Evolutionary conservation across 2,888 invertebrate genomes (phyloP).

Genomic region (Chaitophorus viminalis): DNA sequence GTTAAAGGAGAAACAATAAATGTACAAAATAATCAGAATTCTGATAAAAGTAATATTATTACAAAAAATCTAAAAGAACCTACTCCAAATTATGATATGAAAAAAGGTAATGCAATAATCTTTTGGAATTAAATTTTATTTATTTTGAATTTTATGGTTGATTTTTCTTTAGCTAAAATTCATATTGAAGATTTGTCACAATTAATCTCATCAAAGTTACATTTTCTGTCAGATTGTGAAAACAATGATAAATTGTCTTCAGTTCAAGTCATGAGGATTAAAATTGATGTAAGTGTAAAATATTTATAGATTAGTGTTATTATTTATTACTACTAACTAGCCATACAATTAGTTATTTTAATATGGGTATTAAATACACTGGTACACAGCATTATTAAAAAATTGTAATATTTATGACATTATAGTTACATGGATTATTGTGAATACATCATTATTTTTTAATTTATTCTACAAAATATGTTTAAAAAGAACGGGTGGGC

Average conservation of each 20-base stretch:
- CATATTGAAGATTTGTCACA: conserved; percentile 64
- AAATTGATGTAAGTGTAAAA: conserved; percentile 70
- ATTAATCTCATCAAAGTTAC: conserved; percentile 71
- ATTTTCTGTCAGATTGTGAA: conserved; percentile 70
- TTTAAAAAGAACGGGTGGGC: no score
- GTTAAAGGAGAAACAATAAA: conserved; percentile 59
- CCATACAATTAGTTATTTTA: no score
- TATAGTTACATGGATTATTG: no score
- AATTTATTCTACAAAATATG: no score
- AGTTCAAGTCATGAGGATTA: conserved; percentile 73
- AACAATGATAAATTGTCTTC: conserved; percentile 71
- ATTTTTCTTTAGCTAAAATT: conserved; percentile 22
- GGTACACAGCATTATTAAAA: not conserved
- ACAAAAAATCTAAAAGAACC: conserved; percentile 16
- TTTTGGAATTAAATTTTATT: not conserved
- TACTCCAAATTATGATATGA: conserved; percentile 22
- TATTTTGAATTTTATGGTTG: not conserved
- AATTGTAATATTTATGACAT: no score
- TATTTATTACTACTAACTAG: no score
- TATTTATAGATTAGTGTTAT: not conserved
- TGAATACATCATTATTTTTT: no score
- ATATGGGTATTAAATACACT: no score
- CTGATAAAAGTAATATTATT: conserved; percentile 11
- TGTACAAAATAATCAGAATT: conserved; percentile 35
- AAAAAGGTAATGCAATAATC: conserved; percentile 26